These are phyloP conservation scores for Eugnorisma glareosa DNA, from an alignment of 2,888 invertebrate species.

Conservation along the genomic window DNA sequence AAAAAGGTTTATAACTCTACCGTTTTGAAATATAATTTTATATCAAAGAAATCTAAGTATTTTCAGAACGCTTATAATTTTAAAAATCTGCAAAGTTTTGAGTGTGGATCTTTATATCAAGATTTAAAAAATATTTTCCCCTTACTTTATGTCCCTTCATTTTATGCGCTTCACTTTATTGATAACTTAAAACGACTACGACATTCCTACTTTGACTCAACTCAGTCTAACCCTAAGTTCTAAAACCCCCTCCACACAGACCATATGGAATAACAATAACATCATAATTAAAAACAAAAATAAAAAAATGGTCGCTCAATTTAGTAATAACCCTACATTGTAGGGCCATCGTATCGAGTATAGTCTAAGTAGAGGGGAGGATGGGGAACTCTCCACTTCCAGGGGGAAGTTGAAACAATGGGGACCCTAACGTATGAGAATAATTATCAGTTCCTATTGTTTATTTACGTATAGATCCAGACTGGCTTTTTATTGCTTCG, in stretches of 20 bases:
- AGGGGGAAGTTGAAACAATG: constrained; percentile 83
- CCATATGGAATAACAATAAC: constrained; percentile 55
- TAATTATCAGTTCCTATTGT: constrained; percentile 84
- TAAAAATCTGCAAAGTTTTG: neutral
- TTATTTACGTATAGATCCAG: constrained; percentile 78
- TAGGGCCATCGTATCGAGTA: constrained; percentile 83
- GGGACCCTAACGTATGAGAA: constrained; percentile 78
- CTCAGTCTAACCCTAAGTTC: constrained; percentile 12
- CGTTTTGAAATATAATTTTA: neutral
- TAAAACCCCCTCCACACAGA: constrained; percentile 15
- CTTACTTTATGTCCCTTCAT: neutral
- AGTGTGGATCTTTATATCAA: neutral
- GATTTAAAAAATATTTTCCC: neutral
- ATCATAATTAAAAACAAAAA: constrained; percentile 65
- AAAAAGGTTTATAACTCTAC: neutral
- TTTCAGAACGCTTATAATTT: neutral
- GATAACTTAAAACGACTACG: neutral
- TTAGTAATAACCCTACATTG: constrained; percentile 83
- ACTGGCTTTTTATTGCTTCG: constrained; percentile 82
- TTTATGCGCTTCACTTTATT: constrained; percentile 3
- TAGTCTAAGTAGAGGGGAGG: constrained; percentile 76
- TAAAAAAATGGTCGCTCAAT: constrained; percentile 76
- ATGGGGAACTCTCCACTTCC: constrained; percentile 59
- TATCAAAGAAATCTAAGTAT: neutral
- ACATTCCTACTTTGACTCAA: neutral